These are phyloP conservation scores for Agelastica alni DNA, from an alignment of 2,888 invertebrate genomes.

Conservation along the genomic window DNA sequence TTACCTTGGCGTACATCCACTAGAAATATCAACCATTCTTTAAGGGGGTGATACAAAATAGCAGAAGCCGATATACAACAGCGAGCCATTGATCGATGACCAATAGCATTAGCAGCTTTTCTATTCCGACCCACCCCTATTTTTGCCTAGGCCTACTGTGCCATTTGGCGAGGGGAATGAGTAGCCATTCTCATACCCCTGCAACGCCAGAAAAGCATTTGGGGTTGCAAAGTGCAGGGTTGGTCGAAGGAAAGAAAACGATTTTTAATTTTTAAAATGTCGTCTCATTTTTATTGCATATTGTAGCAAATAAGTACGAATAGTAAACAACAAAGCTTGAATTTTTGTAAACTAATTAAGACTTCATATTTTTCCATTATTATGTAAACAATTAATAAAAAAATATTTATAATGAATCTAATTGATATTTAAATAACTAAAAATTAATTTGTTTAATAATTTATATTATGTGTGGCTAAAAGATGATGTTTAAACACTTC, in stretches of 20 bases:
- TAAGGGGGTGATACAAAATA: constrained; percentile 9
- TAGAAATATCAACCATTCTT: constrained; percentile 6
- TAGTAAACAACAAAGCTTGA: too few species aligned
- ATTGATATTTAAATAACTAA: too few species aligned
- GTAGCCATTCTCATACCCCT: constrained; percentile 20
- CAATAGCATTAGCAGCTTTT: constrained; percentile 31
- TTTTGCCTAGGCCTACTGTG: constrained; percentile 37
- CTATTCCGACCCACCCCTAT: constrained; percentile 31
- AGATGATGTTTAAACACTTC: too few species aligned
- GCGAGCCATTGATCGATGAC: constrained; percentile 21
- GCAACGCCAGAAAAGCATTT: background rate
- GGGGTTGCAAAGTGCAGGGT: background rate
- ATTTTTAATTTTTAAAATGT: too few species aligned
- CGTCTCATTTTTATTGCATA: too few species aligned
- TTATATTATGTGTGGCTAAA: too few species aligned
- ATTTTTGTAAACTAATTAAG: too few species aligned
- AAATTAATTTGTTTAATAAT: too few species aligned
- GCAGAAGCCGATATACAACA: background rate
- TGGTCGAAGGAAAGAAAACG: constrained; percentile 1
- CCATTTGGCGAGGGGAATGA: constrained; percentile 26
- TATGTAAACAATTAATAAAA: too few species aligned
- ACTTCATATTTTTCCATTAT: too few species aligned
- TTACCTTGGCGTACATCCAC: background rate
- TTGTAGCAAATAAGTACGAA: too few species aligned
- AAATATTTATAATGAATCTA: too few species aligned